Conservation (phyloP, 1,140 invertebrate genomes). For the Philopotamus ludificatus region DNA sequence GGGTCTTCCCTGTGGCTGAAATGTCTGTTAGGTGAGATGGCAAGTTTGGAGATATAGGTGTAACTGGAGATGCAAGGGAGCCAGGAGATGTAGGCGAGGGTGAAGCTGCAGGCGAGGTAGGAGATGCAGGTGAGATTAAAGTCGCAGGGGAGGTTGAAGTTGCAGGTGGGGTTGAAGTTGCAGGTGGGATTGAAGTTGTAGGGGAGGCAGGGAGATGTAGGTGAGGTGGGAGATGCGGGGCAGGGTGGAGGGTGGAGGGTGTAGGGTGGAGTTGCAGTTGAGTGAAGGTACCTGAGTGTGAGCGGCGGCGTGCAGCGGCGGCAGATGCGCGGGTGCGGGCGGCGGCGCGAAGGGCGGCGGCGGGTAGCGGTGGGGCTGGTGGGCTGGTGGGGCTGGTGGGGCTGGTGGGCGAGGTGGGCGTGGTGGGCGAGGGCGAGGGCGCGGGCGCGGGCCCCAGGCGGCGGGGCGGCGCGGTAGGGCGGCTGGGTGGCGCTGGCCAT, state of each 20-base stretch:
- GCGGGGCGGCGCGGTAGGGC: conserved; percentile 22
- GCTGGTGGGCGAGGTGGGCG: conserved; percentile 20
- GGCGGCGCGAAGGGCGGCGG: conserved; percentile 3
- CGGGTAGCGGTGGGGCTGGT: conserved; percentile 2
- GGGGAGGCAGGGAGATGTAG: too few species aligned
- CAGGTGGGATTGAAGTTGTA: neutral
- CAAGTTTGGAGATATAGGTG: too few species aligned
- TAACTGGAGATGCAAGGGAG: too few species aligned
- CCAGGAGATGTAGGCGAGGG: neutral
- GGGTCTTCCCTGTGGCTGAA: too few species aligned
- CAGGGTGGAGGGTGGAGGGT: neutral
- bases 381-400: neutral
- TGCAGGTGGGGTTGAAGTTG: neutral
- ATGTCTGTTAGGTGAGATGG: too few species aligned
- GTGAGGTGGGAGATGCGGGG: neutral
- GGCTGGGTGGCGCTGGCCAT: conserved; percentile 23
- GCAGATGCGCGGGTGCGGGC: conserved; percentile 22
- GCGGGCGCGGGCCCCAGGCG: conserved; percentile 1
- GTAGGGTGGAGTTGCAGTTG: neutral
- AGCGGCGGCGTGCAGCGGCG: conserved; percentile 3
- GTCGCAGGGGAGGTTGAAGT: neutral
- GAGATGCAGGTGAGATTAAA: neutral
- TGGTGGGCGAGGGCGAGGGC: conserved; percentile 5
- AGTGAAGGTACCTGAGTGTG: conserved; percentile 23
- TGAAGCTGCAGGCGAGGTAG: neutral